phyloP scores from a whole-genome alignment of 2,888 invertebrate species.

The Dynastes maya region DNA sequence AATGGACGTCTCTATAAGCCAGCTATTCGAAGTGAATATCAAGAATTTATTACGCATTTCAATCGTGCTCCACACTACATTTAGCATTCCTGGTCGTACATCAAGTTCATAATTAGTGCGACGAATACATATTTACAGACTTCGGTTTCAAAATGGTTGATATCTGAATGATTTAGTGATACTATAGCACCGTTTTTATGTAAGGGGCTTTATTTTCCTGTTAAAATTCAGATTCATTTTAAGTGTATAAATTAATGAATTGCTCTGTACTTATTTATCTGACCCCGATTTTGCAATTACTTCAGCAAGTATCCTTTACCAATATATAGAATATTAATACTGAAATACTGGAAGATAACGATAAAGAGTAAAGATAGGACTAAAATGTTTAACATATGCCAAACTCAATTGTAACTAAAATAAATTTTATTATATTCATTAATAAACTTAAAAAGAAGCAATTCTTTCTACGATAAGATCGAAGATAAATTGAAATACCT shows the following conservation, averaged over 20 bases:
- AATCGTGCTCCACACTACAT: slow-evolving; percentile 13
- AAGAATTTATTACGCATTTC: slow-evolving; percentile 40
- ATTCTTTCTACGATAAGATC: too few species aligned
- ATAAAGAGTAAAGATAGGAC: too few species aligned
- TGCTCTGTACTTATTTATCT: too few species aligned
- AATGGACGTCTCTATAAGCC: background rate
- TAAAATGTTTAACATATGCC: too few species aligned
- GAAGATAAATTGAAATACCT: too few species aligned
- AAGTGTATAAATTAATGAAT: background rate
- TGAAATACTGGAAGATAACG: too few species aligned
- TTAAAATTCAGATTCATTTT: background rate
- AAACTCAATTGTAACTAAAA: too few species aligned
- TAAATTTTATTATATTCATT: too few species aligned
- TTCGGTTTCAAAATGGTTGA: slow-evolving; percentile 2
- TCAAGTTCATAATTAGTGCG: slow-evolving; percentile 34
- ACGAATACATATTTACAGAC: slow-evolving; percentile 6
- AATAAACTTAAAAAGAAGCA: too few species aligned
- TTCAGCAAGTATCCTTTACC: too few species aligned
- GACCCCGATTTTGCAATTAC: too few species aligned
- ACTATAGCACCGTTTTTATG: background rate
- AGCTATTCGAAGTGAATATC: slow-evolving; percentile 32
- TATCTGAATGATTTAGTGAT: slow-evolving; percentile 19
- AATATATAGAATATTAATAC: too few species aligned
- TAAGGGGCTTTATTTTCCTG: background rate
- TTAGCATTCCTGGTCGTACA: slow-evolving; percentile 34